Evolutionary conservation across 2,113 vertebrate species (phyloP).

Genomic region (Daubentonia madagascariensis): DNA sequence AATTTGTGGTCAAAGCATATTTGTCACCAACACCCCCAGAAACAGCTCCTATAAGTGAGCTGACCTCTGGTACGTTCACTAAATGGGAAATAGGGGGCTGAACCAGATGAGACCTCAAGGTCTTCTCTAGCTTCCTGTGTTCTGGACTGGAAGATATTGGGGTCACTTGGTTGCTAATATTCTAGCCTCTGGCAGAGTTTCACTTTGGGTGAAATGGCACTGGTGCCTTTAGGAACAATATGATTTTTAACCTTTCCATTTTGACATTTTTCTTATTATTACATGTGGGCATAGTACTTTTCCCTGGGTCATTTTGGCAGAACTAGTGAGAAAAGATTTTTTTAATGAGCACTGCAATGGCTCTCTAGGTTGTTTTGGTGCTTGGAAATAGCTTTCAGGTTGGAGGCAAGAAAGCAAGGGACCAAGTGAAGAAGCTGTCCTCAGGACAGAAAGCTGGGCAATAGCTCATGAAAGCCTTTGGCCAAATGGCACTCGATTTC

Average conservation of each 20-base stretch:
- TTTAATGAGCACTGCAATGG: not conserved
- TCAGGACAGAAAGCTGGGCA: not conserved
- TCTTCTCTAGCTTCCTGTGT: not conserved
- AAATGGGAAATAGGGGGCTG: not conserved
- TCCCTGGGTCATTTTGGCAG: not conserved
- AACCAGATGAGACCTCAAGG: not conserved
- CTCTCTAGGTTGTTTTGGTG: not conserved
- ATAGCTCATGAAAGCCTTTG: not conserved
- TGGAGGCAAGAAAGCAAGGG: not conserved
- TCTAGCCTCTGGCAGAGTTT: not conserved
- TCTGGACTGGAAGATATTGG: not conserved
- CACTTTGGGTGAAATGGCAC: not conserved
- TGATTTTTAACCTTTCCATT: not conserved
- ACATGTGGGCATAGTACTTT: not conserved
- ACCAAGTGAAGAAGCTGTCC: not conserved
- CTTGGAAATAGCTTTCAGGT: not conserved
- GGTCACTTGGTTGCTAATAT: not conserved
- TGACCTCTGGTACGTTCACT: not conserved
- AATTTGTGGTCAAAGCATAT: not conserved
- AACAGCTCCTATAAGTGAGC: not conserved
- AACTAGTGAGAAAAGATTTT: not conserved
- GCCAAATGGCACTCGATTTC: not conserved
- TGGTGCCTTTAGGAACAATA: not conserved
- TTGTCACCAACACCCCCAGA: not conserved
- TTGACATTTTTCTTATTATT: slow-evolving; percentile 22